Conservation (phyloP, 2,113 vertebrate species). For the Crotalus horridus region DNA sequence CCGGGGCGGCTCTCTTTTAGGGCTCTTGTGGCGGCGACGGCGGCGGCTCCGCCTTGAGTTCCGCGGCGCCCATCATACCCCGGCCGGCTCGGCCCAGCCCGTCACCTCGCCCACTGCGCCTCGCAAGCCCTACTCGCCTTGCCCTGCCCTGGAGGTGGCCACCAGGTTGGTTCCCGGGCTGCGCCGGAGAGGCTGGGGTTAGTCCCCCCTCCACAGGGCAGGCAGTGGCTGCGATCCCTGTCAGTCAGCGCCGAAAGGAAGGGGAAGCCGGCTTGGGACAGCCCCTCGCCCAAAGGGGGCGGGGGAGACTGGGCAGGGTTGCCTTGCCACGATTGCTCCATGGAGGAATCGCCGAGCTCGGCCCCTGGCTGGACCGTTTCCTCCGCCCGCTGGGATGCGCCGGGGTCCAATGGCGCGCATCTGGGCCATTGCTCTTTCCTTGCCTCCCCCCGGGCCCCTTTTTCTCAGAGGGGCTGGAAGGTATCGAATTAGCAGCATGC, state of each 20-base stretch:
- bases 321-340: background rate
- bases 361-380: background rate
- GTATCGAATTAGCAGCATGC: background rate
- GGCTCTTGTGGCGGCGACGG: background rate
- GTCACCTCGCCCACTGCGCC: background rate
- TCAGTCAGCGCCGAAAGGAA: constrained; percentile 32
- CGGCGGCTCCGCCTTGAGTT: background rate
- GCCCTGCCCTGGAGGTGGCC: constrained; percentile 23
- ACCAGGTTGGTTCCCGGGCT: constrained; percentile 31
- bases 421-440: background rate
- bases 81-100: background rate
- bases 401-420: background rate
- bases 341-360: background rate
- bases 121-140: background rate
- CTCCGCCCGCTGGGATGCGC: background rate
- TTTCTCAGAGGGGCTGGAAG: background rate
- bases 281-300: constrained; percentile 15
- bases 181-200: constrained; percentile 28
- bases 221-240: constrained; percentile 27
- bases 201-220: constrained; percentile 28
- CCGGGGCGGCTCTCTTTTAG: constrained; percentile 5
- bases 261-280: constrained; percentile 36
- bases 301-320: background rate
- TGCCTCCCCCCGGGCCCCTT: background rate
- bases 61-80: constrained; percentile 10